Evolutionary conservation across 1,140 invertebrate genomes (phyloP).

Genomic region (Drosophila nikananu): DNA sequence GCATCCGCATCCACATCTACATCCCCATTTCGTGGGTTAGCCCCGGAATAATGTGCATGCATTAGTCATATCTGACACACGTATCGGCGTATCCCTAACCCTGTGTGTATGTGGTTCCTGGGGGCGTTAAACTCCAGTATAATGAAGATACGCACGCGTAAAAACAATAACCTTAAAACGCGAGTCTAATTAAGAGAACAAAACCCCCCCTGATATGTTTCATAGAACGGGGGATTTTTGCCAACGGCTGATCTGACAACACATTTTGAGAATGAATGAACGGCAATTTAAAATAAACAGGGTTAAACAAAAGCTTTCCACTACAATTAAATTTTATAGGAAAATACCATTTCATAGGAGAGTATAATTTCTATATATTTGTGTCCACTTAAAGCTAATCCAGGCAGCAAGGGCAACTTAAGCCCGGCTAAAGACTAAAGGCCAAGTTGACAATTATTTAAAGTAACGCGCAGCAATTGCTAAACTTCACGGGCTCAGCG

Average conservation of each 20-base stretch:
- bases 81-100: slow-evolving; percentile 9
- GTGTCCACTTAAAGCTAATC: background rate
- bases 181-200: slow-evolving; percentile 63
- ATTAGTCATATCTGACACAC: slow-evolving; percentile 72
- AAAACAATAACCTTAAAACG: slow-evolving; percentile 64
- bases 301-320: background rate
- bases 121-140: slow-evolving; percentile 39
- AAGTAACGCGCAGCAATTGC: slow-evolving; percentile 40
- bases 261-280: slow-evolving; percentile 37
- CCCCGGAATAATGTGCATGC: slow-evolving; percentile 63
- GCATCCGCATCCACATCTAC: background rate
- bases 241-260: slow-evolving; percentile 15
- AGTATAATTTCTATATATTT: background rate
- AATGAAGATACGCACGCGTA: slow-evolving; percentile 61
- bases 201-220: slow-evolving; percentile 29
- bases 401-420: background rate
- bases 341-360: no score
- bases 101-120: slow-evolving; percentile 31
- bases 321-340: background rate
- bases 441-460: slow-evolving; percentile 59
- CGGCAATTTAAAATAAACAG: slow-evolving; percentile 11
- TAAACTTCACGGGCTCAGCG: slow-evolving; percentile 58
- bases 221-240: background rate
- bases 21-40: slow-evolving; percentile 10
- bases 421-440: slow-evolving; percentile 7